These are phyloP conservation scores for Gymnoscelis rufifasciata DNA, from an alignment of 2,888 invertebrate genomes.

Conservation along the genomic window DNA sequence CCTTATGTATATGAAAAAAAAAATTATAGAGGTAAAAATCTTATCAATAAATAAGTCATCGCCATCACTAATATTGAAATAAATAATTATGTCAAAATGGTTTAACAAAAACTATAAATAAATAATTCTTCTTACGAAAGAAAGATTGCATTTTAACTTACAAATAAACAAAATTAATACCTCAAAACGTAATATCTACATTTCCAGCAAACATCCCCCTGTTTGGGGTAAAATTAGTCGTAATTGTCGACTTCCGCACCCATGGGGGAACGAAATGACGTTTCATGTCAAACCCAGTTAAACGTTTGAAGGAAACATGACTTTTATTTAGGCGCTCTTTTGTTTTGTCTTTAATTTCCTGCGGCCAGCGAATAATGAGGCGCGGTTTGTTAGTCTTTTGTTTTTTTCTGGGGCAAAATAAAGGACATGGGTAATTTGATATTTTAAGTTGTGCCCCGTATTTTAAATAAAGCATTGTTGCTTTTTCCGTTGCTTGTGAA, in stretches of 20 bases:
- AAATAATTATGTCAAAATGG: too few relatives aligned
- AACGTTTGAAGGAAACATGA: slow-evolving; percentile 18
- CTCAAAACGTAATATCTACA: neutral
- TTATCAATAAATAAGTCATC: too few relatives aligned
- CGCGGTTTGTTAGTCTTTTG: neutral
- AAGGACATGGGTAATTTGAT: neutral
- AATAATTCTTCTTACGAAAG: too few relatives aligned
- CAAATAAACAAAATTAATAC: too few relatives aligned
- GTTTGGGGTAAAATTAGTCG: slow-evolving; percentile 20
- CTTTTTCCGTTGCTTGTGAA: too few relatives aligned
- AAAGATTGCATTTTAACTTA: too few relatives aligned
- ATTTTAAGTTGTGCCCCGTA: too few relatives aligned
- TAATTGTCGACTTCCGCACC: slow-evolving; percentile 28
- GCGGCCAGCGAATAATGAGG: neutral
- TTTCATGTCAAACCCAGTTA: slow-evolving; percentile 25
- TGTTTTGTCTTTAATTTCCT: slow-evolving; percentile 11
- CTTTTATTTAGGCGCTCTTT: slow-evolving; percentile 3
- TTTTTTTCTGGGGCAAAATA: slow-evolving; percentile 2
- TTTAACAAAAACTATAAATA: too few relatives aligned
- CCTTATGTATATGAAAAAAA: too few relatives aligned
- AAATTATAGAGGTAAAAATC: too few relatives aligned
- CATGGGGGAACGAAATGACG: slow-evolving; percentile 24
- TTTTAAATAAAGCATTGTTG: too few relatives aligned
- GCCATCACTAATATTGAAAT: too few relatives aligned
- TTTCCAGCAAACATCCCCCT: slow-evolving; percentile 6